phyloP scores from a whole-genome alignment of 2,113 vertebrate genomes.

The Pterocles burchelli region DNA sequence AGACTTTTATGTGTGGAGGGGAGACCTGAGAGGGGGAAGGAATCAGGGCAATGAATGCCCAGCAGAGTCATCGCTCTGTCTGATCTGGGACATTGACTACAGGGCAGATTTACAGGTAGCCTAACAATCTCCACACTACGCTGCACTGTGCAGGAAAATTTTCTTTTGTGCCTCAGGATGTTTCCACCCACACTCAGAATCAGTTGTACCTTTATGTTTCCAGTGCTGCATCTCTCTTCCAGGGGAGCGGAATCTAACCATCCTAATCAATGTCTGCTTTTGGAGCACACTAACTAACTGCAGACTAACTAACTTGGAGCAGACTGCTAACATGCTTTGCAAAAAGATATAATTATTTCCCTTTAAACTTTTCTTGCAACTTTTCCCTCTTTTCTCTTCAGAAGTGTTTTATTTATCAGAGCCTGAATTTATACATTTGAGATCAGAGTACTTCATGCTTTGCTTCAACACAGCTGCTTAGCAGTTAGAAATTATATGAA shows the following conservation, averaged over 20 bases:
- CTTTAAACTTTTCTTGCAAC: not conserved
- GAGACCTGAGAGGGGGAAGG: not conserved
- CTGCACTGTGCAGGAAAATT: not conserved
- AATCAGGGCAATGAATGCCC: not conserved
- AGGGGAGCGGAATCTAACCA: not conserved
- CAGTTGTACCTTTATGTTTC: not conserved
- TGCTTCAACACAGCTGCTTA: not conserved
- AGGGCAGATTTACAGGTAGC: not conserved
- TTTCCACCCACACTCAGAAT: not conserved
- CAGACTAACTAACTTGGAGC: not conserved
- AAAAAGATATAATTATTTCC: not conserved
- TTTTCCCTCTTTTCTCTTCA: not conserved
- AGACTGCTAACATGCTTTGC: not conserved
- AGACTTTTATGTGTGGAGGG: not conserved
- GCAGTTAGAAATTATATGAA: not conserved
- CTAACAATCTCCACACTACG: not conserved
- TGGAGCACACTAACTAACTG: not conserved
- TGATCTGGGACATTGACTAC: not conserved
- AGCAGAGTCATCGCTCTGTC: not conserved
- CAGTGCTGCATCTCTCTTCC: fast-evolving
- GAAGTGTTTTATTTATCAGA: conserved; percentile 13
- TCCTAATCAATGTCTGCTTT: not conserved
- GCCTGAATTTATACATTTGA: conserved; percentile 1
- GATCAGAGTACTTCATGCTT: not conserved
- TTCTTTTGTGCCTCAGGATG: not conserved